A percentile compares a stretch with the other conserved stretches of the same genome.
phyloP scores from a whole-genome alignment of 2,113 vertebrate genomes.

The Drymodes brunneopygia region DNA sequence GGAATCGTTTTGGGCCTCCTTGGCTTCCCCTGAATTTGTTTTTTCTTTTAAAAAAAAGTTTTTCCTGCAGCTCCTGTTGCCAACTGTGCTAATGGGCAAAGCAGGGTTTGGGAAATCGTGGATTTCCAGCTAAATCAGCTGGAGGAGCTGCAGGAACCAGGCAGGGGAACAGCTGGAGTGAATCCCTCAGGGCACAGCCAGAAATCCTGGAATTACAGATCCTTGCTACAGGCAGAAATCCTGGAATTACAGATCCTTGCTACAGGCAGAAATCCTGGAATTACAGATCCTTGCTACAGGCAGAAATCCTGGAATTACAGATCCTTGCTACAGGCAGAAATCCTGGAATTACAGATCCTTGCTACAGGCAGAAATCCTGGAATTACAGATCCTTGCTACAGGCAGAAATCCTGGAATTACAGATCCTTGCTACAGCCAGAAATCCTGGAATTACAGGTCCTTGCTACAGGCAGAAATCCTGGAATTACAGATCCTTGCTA shows the following conservation, averaged over 20 bases:
- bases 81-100: neutral
- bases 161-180: neutral
- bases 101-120: fast-evolving
- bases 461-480: too few relatives aligned
- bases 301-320: too few relatives aligned
- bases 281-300: too few relatives aligned
- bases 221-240: fast-evolving
- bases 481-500: too few relatives aligned
- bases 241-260: too few relatives aligned
- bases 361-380: too few relatives aligned
- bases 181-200: neutral
- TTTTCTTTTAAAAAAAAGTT: neutral
- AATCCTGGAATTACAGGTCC: too few relatives aligned
- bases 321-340: too few relatives aligned
- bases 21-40: neutral
- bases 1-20: neutral
- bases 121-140: neutral
- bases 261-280: fast-evolving
- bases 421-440: too few relatives aligned
- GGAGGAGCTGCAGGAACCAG: neutral
- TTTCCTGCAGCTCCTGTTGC: neutral
- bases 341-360: too few relatives aligned
- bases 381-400: too few relatives aligned
- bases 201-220: neutral
- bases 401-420: too few relatives aligned